Conservation (phyloP, 2,113 vertebrate genomes). For the Nibea albiflora region DNA sequence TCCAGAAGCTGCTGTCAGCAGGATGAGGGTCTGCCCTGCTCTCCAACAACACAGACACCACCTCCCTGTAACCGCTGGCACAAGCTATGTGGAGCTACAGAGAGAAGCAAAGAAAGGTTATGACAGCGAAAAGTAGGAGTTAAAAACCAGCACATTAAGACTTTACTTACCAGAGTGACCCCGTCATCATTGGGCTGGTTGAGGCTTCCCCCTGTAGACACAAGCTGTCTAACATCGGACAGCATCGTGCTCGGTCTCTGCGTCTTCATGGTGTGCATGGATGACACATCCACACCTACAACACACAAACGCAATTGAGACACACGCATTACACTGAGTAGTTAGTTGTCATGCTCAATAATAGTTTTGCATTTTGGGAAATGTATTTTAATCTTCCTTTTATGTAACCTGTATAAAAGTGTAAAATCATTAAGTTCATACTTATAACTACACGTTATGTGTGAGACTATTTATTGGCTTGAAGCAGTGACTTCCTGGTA, state of each 20-base stretch:
- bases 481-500: background rate
- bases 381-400: background rate
- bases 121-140: background rate
- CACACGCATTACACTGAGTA: background rate
- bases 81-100: slow-evolving; percentile 92
- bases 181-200: slow-evolving; percentile 91
- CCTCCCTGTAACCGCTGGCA: slow-evolving; percentile 92
- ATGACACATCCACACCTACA: slow-evolving; percentile 89
- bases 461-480: no score
- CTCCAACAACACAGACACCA: slow-evolving; percentile 87
- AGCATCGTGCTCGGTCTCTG: slow-evolving; percentile 90
- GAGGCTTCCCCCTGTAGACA: slow-evolving; percentile 85
- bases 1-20: slow-evolving; percentile 89
- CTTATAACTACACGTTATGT: background rate
- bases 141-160: background rate
- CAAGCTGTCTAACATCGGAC: slow-evolving; percentile 88
- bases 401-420: no score
- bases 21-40: slow-evolving; percentile 87
- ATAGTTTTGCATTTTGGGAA: background rate
- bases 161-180: slow-evolving; percentile 89
- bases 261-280: slow-evolving; percentile 88
- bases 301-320: slow-evolving; percentile 9
- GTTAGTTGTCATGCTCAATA: background rate
- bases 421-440: no score
- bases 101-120: background rate